Evolutionary conservation across 2,797 vertebrate genomes (phyloP).

Genomic region (Rhinella marina): DNA sequence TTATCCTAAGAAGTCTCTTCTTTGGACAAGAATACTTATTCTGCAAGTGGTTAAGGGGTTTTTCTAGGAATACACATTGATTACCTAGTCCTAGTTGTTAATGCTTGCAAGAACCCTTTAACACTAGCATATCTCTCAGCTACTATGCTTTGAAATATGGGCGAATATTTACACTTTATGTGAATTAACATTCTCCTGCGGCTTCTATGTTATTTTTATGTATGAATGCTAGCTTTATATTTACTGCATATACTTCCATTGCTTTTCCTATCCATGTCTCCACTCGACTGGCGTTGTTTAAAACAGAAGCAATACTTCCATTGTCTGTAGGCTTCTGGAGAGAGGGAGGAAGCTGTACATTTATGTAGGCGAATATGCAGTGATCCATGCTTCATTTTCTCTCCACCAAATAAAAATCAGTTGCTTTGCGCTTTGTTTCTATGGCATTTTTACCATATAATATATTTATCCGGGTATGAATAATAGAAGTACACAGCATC

Average conservation of each 20-base stretch:
- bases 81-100: too few relatives aligned
- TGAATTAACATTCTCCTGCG: not conserved
- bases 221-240: slow-evolving; percentile 32
- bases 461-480: slow-evolving; percentile 37
- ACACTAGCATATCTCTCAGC: too few relatives aligned
- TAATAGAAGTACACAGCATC: slow-evolving; percentile 8
- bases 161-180: not conserved
- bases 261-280: not conserved
- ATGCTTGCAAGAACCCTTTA: too few relatives aligned
- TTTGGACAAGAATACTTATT: too few relatives aligned
- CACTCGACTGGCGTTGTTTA: not conserved
- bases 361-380: not conserved
- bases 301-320: not conserved
- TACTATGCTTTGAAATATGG: too few relatives aligned
- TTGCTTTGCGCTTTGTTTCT: slow-evolving; percentile 16
- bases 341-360: not conserved
- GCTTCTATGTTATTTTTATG: slow-evolving; percentile 4
- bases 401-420: slow-evolving; percentile 23
- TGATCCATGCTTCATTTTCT: slow-evolving; percentile 1
- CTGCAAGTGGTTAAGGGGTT: too few relatives aligned
- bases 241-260: slow-evolving; percentile 1
- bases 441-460: slow-evolving; percentile 30
- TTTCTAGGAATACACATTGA: too few relatives aligned
- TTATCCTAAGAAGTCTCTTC: too few relatives aligned
- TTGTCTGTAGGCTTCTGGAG: slow-evolving; percentile 15